These are phyloP conservation scores for Pseudomyrmex sp. DNA, from an alignment of 1,140 invertebrate genomes.

Conservation along the genomic window DNA sequence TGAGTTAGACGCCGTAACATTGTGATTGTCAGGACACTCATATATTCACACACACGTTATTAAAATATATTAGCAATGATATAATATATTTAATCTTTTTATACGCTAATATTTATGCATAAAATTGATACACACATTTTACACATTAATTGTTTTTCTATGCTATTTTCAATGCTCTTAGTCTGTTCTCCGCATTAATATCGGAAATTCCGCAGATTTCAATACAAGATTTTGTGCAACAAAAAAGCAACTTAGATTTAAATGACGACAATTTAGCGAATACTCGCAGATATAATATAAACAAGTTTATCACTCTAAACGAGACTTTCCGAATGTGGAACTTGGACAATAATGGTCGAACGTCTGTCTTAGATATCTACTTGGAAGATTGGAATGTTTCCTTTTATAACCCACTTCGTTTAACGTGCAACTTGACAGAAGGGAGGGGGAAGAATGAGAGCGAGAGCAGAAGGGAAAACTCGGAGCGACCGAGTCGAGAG, in stretches of 20 bases:
- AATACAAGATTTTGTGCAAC: background rate
- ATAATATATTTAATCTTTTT: no score
- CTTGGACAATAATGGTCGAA: slow-evolving; percentile 24
- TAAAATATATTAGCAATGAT: no score
- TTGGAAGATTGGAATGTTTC: slow-evolving; percentile 8
- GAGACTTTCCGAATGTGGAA: background rate
- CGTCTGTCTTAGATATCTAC: slow-evolving; percentile 24
- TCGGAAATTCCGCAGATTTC: background rate
- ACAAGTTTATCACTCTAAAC: slow-evolving; percentile 8
- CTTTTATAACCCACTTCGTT: slow-evolving; percentile 46
- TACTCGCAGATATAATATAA: slow-evolving; percentile 26
- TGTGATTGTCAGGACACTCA: no score
- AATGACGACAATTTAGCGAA: background rate
- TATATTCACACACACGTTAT: no score
- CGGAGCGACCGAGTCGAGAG: slow-evolving; percentile 64
- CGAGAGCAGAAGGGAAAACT: slow-evolving; percentile 12
- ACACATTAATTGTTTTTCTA: no score
- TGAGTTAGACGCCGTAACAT: background rate
- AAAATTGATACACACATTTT: no score
- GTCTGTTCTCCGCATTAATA: background rate
- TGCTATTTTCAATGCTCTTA: no score
- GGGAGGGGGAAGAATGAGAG: background rate
- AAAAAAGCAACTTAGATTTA: background rate
- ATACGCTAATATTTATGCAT: no score
- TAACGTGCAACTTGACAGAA: slow-evolving; percentile 31